Percentiles rank a stretch among this genome's conserved stretches.
phyloP scores from a whole-genome alignment of 1,140 invertebrate genomes.

The Procambarus virginalis region DNA sequence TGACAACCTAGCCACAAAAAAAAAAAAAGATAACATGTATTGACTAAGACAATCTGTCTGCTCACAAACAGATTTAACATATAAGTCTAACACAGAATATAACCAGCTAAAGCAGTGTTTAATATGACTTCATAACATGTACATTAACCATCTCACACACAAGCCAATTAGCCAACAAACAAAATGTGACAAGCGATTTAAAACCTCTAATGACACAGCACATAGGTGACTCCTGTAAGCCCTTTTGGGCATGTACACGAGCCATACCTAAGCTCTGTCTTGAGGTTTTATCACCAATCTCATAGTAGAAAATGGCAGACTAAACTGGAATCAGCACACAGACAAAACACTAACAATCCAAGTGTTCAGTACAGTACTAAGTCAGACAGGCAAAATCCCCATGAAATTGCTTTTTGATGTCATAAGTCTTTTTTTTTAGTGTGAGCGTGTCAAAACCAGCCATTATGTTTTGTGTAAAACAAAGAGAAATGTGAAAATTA shows the following conservation, averaged over 20 bases:
- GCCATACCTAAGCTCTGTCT: not conserved
- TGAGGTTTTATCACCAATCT: constrained; percentile 31
- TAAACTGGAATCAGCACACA: constrained; percentile 22
- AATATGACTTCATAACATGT: constrained; percentile 37
- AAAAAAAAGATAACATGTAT: constrained; percentile 27
- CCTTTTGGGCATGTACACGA: not conserved
- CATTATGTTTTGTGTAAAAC: not conserved
- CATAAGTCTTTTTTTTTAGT: not conserved
- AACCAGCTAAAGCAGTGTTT: constrained; percentile 42
- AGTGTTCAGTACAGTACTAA: constrained; percentile 19
- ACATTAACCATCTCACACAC: constrained; percentile 56
- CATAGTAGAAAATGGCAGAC: constrained; percentile 30
- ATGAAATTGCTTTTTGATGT: not conserved
- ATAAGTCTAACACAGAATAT: constrained; percentile 24
- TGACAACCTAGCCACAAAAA: constrained; percentile 19
- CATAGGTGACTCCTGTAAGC: not conserved
- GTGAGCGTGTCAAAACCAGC: not conserved
- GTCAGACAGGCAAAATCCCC: constrained; percentile 20
- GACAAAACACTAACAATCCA: not conserved
- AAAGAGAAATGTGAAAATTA: not conserved
- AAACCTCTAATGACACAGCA: constrained; percentile 23
- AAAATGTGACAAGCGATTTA: constrained; percentile 26
- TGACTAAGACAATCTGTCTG: constrained; percentile 32
- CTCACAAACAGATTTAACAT: constrained; percentile 43
- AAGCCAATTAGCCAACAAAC: constrained; percentile 54